These are phyloP conservation scores for Fragum fragum DNA, from an alignment of 2,888 invertebrate species.

Conservation along the genomic window DNA sequence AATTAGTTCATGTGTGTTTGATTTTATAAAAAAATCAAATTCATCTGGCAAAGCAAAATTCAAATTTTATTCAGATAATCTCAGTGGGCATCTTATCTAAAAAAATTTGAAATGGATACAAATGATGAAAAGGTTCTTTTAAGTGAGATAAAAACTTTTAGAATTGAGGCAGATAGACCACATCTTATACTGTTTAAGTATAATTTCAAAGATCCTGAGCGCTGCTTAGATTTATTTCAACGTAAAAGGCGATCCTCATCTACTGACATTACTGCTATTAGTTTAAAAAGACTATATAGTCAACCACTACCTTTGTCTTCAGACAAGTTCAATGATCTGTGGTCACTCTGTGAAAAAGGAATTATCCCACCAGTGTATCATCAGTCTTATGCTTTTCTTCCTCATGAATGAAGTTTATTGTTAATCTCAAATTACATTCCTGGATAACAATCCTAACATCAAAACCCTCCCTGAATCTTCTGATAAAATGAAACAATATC, in stretches of 20 bases:
- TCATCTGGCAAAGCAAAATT: conserved; percentile 20
- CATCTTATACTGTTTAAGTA: not conserved
- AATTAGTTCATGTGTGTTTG: conserved; percentile 30
- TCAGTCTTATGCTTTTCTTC: too few relatives aligned
- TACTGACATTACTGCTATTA: conserved; percentile 2
- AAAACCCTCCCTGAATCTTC: too few relatives aligned
- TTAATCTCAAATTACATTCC: not conserved
- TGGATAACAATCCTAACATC: not conserved
- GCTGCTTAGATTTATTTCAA: conserved; percentile 16
- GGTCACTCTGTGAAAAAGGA: conserved; percentile 15
- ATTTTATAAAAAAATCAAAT: conserved; percentile 14
- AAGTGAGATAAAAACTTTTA: conserved; percentile 13
- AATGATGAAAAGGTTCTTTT: conserved; percentile 23
- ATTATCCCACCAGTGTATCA: conserved; percentile 31
- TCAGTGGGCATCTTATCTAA: conserved; percentile 37
- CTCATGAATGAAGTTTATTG: not conserved
- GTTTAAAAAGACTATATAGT: conserved; percentile 4
- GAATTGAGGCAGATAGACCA: conserved; percentile 15
- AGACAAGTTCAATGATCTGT: conserved; percentile 31
- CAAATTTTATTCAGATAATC: conserved; percentile 32
- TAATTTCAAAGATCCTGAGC: conserved; percentile 8
- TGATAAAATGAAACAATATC: not conserved
- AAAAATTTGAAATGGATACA: not conserved
- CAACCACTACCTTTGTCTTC: not conserved
- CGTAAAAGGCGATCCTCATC: conserved; percentile 3